phyloP scores from a whole-genome alignment of 2,888 invertebrate species.

The Sycophila texana region DNA sequence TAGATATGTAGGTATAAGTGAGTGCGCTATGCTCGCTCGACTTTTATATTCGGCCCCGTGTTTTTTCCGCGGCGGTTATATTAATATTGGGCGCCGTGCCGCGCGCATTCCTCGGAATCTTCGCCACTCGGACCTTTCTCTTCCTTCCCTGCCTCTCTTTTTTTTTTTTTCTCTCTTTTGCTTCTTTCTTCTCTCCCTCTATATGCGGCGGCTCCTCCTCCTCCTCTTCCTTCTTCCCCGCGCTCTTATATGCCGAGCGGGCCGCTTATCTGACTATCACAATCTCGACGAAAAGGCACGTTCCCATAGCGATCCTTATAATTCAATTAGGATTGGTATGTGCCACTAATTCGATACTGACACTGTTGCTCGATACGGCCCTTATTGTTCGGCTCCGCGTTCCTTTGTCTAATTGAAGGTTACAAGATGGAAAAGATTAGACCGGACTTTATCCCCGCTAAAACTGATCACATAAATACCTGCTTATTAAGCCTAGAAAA shows the following conservation, averaged over 20 bases:
- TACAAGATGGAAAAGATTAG: too few relatives aligned
- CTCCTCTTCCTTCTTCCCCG: conserved; percentile 15
- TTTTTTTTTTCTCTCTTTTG: conserved; percentile 44
- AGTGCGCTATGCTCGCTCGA: neutral
- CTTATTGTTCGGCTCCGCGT: too few relatives aligned
- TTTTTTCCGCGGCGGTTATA: conserved; percentile 10
- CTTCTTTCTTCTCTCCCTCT: neutral
- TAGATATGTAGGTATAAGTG: too few relatives aligned
- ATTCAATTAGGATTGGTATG: conserved; percentile 53
- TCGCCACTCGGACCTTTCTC: conserved; percentile 53
- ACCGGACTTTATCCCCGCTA: too few relatives aligned
- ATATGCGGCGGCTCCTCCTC: neutral
- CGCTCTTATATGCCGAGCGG: neutral
- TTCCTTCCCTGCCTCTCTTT: conserved; percentile 36
- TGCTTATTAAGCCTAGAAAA: too few relatives aligned
- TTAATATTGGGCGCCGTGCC: conserved; percentile 55
- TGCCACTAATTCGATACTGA: neutral
- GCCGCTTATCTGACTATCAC: conserved; percentile 46
- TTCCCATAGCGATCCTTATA: conserved; percentile 47
- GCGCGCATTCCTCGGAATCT: conserved; percentile 52
- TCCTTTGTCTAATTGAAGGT: too few relatives aligned
- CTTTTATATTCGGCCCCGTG: neutral
- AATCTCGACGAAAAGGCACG: conserved; percentile 42
- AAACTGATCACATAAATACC: too few relatives aligned
- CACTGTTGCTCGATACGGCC: neutral